Evolutionary conservation across 1,140 invertebrate genomes (phyloP).

Genomic region (Drosophila orena): DNA sequence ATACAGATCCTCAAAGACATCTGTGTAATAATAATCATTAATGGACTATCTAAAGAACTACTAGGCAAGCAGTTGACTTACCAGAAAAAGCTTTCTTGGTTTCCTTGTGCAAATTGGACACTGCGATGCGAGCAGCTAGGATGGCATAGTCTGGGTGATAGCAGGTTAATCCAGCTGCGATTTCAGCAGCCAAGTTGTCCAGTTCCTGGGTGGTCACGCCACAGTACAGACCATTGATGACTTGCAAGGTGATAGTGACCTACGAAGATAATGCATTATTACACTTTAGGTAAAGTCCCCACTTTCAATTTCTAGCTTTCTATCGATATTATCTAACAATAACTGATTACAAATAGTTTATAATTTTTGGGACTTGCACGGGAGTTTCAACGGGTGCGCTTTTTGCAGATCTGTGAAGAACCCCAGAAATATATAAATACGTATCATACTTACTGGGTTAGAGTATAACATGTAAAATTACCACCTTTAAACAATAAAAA

Average conservation of each 20-base stretch:
- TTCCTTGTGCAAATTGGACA: constrained; percentile 99
- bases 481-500: not conserved
- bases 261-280: constrained; percentile 64
- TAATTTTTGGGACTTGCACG: too few species aligned
- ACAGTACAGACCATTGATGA: constrained; percentile 97
- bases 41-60: not conserved
- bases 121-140: constrained; percentile 97
- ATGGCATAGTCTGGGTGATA: constrained; percentile 98
- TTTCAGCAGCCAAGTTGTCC: constrained; percentile 99
- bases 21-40: constrained; percentile 85
- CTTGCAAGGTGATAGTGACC: constrained; percentile 93
- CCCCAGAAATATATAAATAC: not conserved
- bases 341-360: not conserved
- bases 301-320: too few species aligned
- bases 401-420: not conserved
- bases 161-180: constrained; percentile 97
- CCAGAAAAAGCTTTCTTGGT: constrained; percentile 95
- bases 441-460: not conserved
- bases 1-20: constrained; percentile 96
- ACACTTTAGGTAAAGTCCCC: not conserved
- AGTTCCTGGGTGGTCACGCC: constrained; percentile 98
- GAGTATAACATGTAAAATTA: not conserved
- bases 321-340: not conserved
- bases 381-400: not conserved
- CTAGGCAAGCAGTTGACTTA: constrained; percentile 81